phyloP scores from a whole-genome alignment of 2,797 vertebrate genomes.

The Syngnathus rostellatus region DNA sequence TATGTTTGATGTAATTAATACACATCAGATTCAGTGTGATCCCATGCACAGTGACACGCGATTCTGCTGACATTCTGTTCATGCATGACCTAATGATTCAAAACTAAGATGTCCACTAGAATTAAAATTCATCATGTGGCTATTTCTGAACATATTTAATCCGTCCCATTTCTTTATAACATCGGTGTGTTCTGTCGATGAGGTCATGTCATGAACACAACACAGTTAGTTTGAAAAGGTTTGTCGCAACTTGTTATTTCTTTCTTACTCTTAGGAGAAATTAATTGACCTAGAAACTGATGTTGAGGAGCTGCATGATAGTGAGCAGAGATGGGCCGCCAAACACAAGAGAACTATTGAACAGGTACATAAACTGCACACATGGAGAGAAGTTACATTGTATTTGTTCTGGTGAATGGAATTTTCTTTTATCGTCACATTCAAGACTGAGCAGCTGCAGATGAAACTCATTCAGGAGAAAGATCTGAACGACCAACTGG shows the following conservation, averaged over 20 bases:
- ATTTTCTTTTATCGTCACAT: neutral
- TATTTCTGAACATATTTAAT: slow-evolving; percentile 32
- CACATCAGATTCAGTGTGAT: too few species aligned
- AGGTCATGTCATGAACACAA: slow-evolving; percentile 7
- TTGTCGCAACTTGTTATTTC: neutral
- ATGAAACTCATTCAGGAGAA: slow-evolving; percentile 70
- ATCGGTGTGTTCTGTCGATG: slow-evolving; percentile 7
- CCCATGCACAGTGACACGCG: too few species aligned
- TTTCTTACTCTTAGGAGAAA: slow-evolving; percentile 56
- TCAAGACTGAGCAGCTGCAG: slow-evolving; percentile 69
- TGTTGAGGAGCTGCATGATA: slow-evolving; percentile 69
- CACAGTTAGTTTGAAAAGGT: neutral
- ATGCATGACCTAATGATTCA: slow-evolving; percentile 22
- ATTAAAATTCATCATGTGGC: slow-evolving; percentile 30
- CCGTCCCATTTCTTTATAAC: slow-evolving; percentile 19
- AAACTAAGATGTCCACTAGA: slow-evolving; percentile 39
- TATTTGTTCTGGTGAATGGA: too few species aligned
- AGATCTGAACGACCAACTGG: slow-evolving; percentile 65
- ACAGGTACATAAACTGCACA: slow-evolving; percentile 49
- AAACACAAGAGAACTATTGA: slow-evolving; percentile 70
- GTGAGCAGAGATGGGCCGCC: slow-evolving; percentile 62
- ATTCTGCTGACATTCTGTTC: too few species aligned
- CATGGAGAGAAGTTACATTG: neutral
- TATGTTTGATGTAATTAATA: too few species aligned
- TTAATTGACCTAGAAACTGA: slow-evolving; percentile 68